A percentile compares a stretch with the other conserved stretches of the same genome.
Evolutionary conservation across 2,797 vertebrate genomes (phyloP).

Genomic region (Salarias fasciatus): DNA sequence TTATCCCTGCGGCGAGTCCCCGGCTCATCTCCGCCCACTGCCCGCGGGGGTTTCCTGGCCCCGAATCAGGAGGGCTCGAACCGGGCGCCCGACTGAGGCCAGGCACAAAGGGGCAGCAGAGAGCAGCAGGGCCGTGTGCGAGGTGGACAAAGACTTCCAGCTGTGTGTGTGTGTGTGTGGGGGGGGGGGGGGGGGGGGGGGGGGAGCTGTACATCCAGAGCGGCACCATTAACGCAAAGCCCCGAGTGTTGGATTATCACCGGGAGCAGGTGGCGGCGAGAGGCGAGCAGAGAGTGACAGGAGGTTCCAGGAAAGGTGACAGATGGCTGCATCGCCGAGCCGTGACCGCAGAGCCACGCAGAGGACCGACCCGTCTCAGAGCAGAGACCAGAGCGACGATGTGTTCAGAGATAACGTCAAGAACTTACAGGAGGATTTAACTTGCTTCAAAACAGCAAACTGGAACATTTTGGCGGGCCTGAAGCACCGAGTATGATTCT

Average conservation of each 20-base stretch:
- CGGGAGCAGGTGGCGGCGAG: constrained; percentile 64
- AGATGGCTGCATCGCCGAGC: constrained; percentile 66
- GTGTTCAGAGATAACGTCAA: constrained; percentile 11
- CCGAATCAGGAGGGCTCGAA: constrained; percentile 28
- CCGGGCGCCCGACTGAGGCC: constrained; percentile 44
- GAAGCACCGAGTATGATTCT: no score
- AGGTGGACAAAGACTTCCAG: constrained; percentile 60
- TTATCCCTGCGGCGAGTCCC: constrained; percentile 67
- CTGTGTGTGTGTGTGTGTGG: no score
- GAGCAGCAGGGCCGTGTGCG: constrained; percentile 20
- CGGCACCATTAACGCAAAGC: constrained; percentile 58
- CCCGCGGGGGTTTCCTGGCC: constrained; percentile 40
- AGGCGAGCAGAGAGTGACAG: constrained; percentile 32
- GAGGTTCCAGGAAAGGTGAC: constrained; percentile 38
- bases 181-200: constrained; percentile 7
- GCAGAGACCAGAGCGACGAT: constrained; percentile 3
- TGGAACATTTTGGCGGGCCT: background rate
- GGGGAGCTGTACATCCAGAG: constrained; percentile 31
- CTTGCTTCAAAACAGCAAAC: constrained; percentile 31
- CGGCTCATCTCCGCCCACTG: constrained; percentile 50
- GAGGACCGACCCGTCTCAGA: no score
- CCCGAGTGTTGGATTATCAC: constrained; percentile 46
- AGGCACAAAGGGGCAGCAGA: constrained; percentile 34
- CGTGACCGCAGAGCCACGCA: no score
- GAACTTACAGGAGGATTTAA: no score